Evolutionary conservation across 2,888 invertebrate genomes (phyloP).

Genomic region (Lithosia quadra): DNA sequence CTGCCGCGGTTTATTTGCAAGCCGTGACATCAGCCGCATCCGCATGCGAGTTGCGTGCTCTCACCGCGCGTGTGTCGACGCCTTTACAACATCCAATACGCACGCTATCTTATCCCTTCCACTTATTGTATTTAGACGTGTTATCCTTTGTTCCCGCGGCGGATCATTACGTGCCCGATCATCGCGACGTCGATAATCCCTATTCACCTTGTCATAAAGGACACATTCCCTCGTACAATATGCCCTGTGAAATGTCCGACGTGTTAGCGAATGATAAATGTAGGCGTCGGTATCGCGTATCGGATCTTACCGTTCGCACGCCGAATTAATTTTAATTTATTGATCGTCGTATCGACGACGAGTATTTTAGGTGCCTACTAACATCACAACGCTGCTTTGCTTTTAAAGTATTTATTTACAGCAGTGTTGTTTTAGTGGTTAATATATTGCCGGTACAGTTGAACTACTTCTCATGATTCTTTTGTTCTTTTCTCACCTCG

Average conservation of each 20-base stretch:
- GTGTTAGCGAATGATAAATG: constrained; percentile 87
- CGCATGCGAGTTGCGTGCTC: constrained; percentile 72
- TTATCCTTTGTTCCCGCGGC: constrained; percentile 79
- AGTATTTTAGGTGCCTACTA: constrained; percentile 84
- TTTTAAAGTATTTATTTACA: constrained; percentile 75
- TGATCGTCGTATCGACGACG: constrained; percentile 84
- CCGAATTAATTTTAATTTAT: constrained; percentile 88
- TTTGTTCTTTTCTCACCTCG: constrained; percentile 39
- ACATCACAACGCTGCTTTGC: constrained; percentile 72
- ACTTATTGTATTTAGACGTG: constrained; percentile 79
- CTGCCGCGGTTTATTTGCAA: constrained; percentile 75
- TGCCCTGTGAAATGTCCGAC: constrained; percentile 84
- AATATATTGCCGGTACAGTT: constrained; percentile 53
- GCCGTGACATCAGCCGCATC: constrained; percentile 76
- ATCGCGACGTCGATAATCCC: constrained; percentile 65
- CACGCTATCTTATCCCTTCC: constrained; percentile 80
- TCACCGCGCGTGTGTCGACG: constrained; percentile 66
- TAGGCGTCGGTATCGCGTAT: constrained; percentile 86
- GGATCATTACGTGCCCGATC: constrained; percentile 78
- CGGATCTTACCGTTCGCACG: constrained; percentile 86
- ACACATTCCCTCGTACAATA: constrained; percentile 70
- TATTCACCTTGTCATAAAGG: constrained; percentile 70
- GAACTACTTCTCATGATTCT: constrained; percentile 45
- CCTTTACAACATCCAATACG: constrained; percentile 66
- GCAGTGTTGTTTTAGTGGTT: constrained; percentile 57